These are phyloP conservation scores for Anas acuta DNA, from an alignment of 2,797 vertebrate species.

Conservation along the genomic window DNA sequence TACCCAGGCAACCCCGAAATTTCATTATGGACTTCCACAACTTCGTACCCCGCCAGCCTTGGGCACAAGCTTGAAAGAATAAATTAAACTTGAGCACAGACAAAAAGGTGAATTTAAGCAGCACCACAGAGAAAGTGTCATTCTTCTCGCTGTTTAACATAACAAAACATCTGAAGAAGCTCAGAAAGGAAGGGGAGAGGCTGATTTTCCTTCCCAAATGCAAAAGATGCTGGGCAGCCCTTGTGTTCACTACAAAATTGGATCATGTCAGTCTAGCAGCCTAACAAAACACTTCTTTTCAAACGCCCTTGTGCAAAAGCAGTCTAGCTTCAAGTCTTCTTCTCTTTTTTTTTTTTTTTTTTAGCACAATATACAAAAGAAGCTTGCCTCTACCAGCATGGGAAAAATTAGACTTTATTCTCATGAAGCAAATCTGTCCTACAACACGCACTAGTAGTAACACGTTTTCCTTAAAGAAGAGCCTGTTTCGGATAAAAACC, in stretches of 20 bases:
- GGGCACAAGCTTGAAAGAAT: neutral
- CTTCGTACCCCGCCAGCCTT: neutral
- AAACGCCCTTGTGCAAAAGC: neutral
- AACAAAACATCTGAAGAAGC: constrained; percentile 59
- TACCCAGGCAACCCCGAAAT: neutral
- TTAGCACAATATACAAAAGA: neutral
- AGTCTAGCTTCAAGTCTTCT: neutral
- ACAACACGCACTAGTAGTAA: neutral
- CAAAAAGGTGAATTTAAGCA: constrained; percentile 52
- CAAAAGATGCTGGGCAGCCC: constrained; percentile 10
- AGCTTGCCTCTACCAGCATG: neutral
- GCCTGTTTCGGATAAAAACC: neutral
- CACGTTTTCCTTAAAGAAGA: neutral
- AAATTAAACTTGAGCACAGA: constrained; percentile 22
- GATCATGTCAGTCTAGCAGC: constrained; percentile 27
- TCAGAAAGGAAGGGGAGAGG: constrained; percentile 34
- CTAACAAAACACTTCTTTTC: constrained; percentile 39
- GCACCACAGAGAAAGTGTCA: constrained; percentile 21
- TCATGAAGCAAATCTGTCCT: neutral
- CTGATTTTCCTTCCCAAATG: constrained; percentile 22
- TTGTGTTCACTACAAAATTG: constrained; percentile 30
- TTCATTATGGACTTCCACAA: neutral
- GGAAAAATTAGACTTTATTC: neutral
- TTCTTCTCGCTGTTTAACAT: constrained; percentile 54
- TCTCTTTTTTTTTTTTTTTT: neutral